Evolutionary conservation across 2,113 vertebrate genomes (phyloP), one percentile per base, ranked within the genome.

Genomic region (Phrynocephalus versicolor): DNA sequence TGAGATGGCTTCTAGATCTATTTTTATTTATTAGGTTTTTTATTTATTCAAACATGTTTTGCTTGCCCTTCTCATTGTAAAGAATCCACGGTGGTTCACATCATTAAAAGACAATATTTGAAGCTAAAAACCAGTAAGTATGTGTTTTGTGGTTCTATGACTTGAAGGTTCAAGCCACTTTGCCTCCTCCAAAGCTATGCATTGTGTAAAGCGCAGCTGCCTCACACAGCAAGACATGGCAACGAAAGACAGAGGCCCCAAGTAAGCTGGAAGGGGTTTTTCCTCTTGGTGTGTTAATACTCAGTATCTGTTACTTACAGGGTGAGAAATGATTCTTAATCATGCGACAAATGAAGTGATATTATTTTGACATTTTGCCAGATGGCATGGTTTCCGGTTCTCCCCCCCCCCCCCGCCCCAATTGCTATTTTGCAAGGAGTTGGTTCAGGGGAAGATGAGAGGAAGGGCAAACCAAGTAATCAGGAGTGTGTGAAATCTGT

Each of bases 311-410:
- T 71, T 83, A 88, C 83, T 91, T 95, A 90, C 81, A 90, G 85
- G 79, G 87, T 93, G 91, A 96, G 93, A 95, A 92, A 94, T 93
- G 90, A 91, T 93, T 95, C 92, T 97, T 94, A 95, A 94, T 96
- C 94, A 90, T 2, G 14, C 91, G 93, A 91, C 85, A 96, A 95
- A 95, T 95, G 92, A 97, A 96, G 95, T 92, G 94, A 92, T 95
- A 93, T 91, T 93, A 90, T 92, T 96, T 94, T 95, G 95, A 95
- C 89, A 83, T 85, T 73, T 86, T 93, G 95, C 95, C 96, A 96
- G 95, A 95, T 96, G 96, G 93, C 93, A 93, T 81, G 27, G 85
- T 91, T 95, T 93, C 88, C 91, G 64, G 25, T 67, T 30, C 25
- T 62, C 6, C 16, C 21, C 5, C 16, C 16, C 35, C 89, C 91